Evolutionary conservation across 2,888 invertebrate genomes (phyloP).

Genomic region (Lacanobia oleracea): DNA sequence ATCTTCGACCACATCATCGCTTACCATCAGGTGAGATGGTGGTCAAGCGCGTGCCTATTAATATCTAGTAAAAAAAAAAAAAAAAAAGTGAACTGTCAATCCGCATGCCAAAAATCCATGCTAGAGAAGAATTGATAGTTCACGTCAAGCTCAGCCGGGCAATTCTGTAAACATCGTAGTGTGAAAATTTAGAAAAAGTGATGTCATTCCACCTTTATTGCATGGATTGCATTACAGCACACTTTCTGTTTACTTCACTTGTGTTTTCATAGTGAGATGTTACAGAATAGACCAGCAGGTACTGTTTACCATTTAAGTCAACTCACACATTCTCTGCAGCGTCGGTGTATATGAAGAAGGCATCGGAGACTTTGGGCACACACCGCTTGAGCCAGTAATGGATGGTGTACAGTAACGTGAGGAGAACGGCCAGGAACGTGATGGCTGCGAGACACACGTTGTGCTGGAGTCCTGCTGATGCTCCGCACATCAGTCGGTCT

Average conservation of each 20-base stretch:
- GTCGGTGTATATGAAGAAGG: constrained; percentile 86
- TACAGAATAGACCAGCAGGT: neutral
- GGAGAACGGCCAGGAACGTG: constrained; percentile 79
- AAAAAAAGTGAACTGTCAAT: too few species aligned
- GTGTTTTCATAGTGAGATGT: neutral
- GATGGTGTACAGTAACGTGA: constrained; percentile 79
- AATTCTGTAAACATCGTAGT: too few species aligned
- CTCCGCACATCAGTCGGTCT: constrained; percentile 80
- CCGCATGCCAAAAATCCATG: too few species aligned
- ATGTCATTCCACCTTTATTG: neutral
- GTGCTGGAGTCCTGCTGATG: constrained; percentile 69
- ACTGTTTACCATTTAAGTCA: neutral
- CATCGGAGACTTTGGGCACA: constrained; percentile 84
- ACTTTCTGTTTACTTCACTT: too few species aligned
- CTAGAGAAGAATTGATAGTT: too few species aligned
- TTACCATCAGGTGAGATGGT: too few species aligned
- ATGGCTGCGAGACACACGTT: constrained; percentile 82
- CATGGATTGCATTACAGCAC: too few species aligned
- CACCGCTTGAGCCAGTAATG: constrained; percentile 86
- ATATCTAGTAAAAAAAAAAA: too few species aligned
- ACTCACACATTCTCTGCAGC: constrained; percentile 83
- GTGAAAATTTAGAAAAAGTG: too few species aligned
- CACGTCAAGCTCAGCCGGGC: too few species aligned
- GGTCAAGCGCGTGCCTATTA: too few species aligned
- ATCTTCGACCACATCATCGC: too few species aligned